Base-by-base conservation (phyloP, 2,888 invertebrate genomes). In the Cetonia aurata region DNA sequence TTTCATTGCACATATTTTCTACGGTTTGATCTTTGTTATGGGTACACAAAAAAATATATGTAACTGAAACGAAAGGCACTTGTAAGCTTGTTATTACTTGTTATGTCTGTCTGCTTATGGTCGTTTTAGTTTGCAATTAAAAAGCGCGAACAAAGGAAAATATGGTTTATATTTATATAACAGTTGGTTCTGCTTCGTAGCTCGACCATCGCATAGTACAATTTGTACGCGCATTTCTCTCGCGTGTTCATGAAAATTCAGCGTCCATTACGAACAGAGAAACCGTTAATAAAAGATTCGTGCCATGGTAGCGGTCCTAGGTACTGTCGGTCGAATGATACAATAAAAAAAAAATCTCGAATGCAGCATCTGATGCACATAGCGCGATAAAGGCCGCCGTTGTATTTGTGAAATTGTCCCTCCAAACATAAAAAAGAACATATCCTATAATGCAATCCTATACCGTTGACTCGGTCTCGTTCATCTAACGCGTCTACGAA, bases 361-460 rank as follows among this genome's bases (percentile, higher is more conserved):
- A 62, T 48, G 48, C 62, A 62, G 19, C 62, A 62, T 62, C 62
- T 33, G 62, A 62, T 62, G 62, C 62, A 62, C 62, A 62, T 46
- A 62, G 15, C 37, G 48, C 62, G 62, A 62, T 62, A 62, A 62
- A 62, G 62, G 33, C 46, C 33, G 33, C 48, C 48, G 48, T 62
- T 62, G 62, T 62, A 62, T 62, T 62, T 48, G 62, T 62, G 62
- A 62, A 62, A 62, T 62, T 62, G 62, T 62, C 62, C 62, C 62
- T 60, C 48, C 48, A 48, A 48, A 48, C 62, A 33, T 62, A 48
- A 62, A 62, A 62, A 62, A 31, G 62, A 62, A 62, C 48, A 13
- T 44, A 50, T 48, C 15, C 13, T 62, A 48, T 62, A 62, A 62
- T 62, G 62, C 62, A 62, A 62, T 62, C 48, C 48, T 62, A 62